These are phyloP conservation scores for Balanococcus diminutus DNA, from an alignment of 2,888 invertebrate species.

Conservation along the genomic window DNA sequence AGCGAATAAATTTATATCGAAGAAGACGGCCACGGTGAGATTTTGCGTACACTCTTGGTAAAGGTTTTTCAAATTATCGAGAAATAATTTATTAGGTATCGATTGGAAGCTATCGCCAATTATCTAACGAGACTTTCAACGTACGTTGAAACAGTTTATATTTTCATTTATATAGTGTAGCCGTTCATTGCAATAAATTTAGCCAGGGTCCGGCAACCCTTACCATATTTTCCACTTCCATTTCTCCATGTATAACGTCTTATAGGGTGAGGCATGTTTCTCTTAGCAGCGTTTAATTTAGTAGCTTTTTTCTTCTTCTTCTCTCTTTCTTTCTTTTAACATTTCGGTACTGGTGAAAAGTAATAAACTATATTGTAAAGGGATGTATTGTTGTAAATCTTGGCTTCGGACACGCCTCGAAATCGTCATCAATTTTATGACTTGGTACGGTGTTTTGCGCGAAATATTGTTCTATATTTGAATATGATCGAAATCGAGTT, in stretches of 20 bases:
- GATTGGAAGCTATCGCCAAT: constrained; percentile 34
- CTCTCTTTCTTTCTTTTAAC: not conserved
- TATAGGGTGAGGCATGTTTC: constrained; percentile 27
- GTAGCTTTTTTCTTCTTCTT: not conserved
- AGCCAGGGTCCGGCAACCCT: constrained; percentile 22
- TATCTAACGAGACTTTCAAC: constrained; percentile 28
- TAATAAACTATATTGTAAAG: constrained; percentile 36
- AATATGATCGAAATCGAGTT: not conserved
- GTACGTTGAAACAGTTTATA: constrained; percentile 32
- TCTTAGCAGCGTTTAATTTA: constrained; percentile 32
- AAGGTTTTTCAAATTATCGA: not conserved
- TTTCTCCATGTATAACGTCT: constrained; percentile 26
- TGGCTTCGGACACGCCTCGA: constrained; percentile 15
- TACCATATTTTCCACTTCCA: constrained; percentile 34
- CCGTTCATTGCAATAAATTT: constrained; percentile 24
- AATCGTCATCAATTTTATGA: constrained; percentile 32
- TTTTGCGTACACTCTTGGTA: not conserved
- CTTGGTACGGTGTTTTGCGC: not conserved
- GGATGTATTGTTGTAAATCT: constrained; percentile 24
- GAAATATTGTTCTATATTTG: not conserved
- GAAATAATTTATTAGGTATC: constrained; percentile 34
- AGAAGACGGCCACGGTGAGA: not conserved
- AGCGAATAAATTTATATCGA: too few species aligned
- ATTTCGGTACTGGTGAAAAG: not conserved
- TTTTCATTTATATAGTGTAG: constrained; percentile 20